Evolutionary conservation across 2,797 vertebrate species (phyloP).

Genomic region (Cyprinodon diabolis): DNA sequence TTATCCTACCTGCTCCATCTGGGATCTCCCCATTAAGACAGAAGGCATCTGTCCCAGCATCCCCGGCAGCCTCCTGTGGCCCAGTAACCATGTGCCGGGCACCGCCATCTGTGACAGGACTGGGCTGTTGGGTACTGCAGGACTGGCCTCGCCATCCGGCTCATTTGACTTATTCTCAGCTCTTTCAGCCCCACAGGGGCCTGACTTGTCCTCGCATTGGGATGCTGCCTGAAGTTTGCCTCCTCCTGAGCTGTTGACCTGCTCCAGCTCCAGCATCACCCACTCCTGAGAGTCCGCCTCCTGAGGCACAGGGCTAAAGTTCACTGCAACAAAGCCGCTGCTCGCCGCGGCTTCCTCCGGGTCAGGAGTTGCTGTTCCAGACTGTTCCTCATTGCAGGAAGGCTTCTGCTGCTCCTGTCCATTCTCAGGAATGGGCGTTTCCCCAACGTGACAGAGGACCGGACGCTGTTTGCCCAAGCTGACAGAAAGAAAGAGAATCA

Average conservation of each 20-base stretch:
- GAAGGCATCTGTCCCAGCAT: conserved; percentile 85
- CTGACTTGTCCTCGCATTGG: conserved; percentile 81
- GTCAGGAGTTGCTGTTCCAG: conserved; percentile 83
- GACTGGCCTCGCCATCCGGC: conserved; percentile 71
- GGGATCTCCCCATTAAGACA: conserved; percentile 86
- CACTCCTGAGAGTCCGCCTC: conserved; percentile 95
- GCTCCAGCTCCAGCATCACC: conserved; percentile 95
- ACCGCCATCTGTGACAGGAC: conserved; percentile 83
- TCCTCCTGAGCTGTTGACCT: conserved; percentile 84
- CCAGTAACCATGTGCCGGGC: conserved; percentile 83
- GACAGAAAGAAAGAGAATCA: conserved; percentile 47
- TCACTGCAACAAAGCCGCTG: conserved; percentile 93
- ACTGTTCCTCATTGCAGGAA: conserved; percentile 86
- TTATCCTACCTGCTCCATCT: conserved; percentile 85
- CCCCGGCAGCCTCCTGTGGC: conserved; percentile 86
- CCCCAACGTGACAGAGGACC: conserved; percentile 74
- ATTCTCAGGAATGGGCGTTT: conserved; percentile 64
- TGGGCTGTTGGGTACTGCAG: conserved; percentile 77
- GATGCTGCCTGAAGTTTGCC: conserved; percentile 73
- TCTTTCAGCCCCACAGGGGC: conserved; percentile 75
- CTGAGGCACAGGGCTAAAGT: conserved; percentile 90
- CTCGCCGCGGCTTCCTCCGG: conserved; percentile 87
- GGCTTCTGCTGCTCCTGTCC: conserved; percentile 72
- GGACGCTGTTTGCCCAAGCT: conserved; percentile 79
- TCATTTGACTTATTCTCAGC: conserved; percentile 68